Base-by-base conservation (phyloP, 2,113 vertebrate genomes). In the Beaufortia kweichowensis region DNA sequence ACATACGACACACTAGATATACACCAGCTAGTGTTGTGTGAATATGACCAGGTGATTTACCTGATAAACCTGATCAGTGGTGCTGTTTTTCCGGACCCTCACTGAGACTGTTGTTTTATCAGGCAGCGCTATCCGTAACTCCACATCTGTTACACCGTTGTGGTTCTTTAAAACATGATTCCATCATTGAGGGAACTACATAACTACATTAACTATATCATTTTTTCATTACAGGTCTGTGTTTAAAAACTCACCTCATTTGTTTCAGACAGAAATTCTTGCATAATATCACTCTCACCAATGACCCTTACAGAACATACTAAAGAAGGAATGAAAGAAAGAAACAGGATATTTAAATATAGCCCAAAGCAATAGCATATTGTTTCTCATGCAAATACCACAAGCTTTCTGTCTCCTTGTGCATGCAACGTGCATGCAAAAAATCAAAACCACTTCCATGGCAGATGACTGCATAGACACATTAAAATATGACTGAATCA, bases 51-150 rank as follows among this genome's bases (percentile, higher is more conserved):
- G 19, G 48, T 53, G 48, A 53, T 72, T 86, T 88, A 98, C 97
- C 95, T 98, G 96, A 88, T 98, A 99, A 17, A 98, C 97, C 84
- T 98, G 96, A 86, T 99, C 97, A 0, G 96, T 98, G n/a, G 96
- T 98, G 85, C 95, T 95, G 88, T 99, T 99, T 92, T 98, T 99
- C 81, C 96, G 96, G 4, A 98, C 95, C 70, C 95, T 84, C 46
- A 99, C 94, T 0, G 96, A 97, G 74, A 96, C 94, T 0, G 96
- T 93, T 1, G 91, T 94, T 77, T 93, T 94, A 66, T 99, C 96
- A 0, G 96, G 96, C 11, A 98, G 85, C 0, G 94, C 95, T 76
- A 98, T 94, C 17, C 97, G 90, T 68, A 99, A 93, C 71, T 99
- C 96, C 66, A 99, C 96, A 1, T 98, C 96, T 0, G 94, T 95